Conservation (phyloP, 2,113 vertebrate genomes). For the Sula dactylatra region DNA sequence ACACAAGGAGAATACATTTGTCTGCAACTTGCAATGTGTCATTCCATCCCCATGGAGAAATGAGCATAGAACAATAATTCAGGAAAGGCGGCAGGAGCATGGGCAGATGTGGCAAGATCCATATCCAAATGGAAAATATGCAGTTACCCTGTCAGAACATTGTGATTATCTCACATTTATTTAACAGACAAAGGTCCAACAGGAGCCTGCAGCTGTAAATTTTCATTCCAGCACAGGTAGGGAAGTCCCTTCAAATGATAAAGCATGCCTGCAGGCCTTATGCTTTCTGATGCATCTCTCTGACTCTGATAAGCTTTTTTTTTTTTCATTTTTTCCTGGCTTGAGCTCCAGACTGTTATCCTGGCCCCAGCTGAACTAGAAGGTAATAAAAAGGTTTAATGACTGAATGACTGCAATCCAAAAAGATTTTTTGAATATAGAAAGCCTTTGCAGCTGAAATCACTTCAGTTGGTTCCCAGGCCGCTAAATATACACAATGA, state of each 20-base stretch:
- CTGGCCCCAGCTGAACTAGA: neutral
- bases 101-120: neutral
- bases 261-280: neutral
- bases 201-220: neutral
- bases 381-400: neutral
- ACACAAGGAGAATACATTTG: neutral
- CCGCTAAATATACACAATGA: neutral
- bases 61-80: neutral
- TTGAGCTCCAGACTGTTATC: neutral
- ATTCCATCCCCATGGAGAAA: neutral
- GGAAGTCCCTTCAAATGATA: neutral
- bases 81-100: neutral
- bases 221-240: constrained; percentile 4
- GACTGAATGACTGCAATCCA: neutral
- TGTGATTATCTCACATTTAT: neutral
- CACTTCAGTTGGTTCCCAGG: neutral
- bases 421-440: neutral
- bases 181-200: neutral
- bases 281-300: neutral
- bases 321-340: neutral
- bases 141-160: neutral
- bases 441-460: neutral
- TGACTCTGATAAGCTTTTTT: neutral
- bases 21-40: neutral
- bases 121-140: neutral